Evolutionary conservation across 2,888 invertebrate species (phyloP).

Genomic region (Artemia sp.): DNA sequence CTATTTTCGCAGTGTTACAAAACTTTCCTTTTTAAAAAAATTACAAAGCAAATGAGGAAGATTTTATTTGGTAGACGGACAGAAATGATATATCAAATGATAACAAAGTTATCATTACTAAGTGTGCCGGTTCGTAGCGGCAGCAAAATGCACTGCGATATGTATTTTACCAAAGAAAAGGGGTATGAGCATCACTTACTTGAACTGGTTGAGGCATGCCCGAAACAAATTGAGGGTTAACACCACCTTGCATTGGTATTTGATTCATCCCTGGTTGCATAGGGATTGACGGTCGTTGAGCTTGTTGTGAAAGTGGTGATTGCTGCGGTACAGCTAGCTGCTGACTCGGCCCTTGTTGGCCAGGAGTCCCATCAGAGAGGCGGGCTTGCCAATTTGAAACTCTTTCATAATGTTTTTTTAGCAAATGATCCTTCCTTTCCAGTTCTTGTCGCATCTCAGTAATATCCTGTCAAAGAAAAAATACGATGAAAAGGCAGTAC

Average conservation of each 20-base stretch:
- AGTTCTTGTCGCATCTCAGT: conserved; percentile 66
- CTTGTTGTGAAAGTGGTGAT: conserved; percentile 10
- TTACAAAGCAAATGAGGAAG: too few relatives aligned
- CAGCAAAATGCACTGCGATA: too few relatives aligned
- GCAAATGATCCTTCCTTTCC: conserved; percentile 68
- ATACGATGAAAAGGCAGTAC: too few relatives aligned
- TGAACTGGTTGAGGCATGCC: not conserved
- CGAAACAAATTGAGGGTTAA: not conserved
- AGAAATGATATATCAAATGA: too few relatives aligned
- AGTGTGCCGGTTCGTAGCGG: too few relatives aligned
- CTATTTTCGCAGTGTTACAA: too few relatives aligned
- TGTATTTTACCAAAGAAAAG: too few relatives aligned
- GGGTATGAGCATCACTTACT: not conserved
- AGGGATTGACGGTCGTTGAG: not conserved
- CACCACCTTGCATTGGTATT: not conserved
- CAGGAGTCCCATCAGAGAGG: conserved; percentile 50
- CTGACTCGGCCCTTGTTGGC: conserved; percentile 12
- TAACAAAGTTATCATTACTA: too few relatives aligned
- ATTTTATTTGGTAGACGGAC: too few relatives aligned
- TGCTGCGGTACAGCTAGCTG: conserved; percentile 5
- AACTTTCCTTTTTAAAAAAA: too few relatives aligned
- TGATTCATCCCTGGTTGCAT: conserved; percentile 2
- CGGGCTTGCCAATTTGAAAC: conserved; percentile 77
- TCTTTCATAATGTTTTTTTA: conserved; percentile 75
- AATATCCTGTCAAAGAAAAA: conserved; percentile 43